phyloP scores from a whole-genome alignment of 1,140 invertebrate species.

The Pogonognathellus flavescens region DNA sequence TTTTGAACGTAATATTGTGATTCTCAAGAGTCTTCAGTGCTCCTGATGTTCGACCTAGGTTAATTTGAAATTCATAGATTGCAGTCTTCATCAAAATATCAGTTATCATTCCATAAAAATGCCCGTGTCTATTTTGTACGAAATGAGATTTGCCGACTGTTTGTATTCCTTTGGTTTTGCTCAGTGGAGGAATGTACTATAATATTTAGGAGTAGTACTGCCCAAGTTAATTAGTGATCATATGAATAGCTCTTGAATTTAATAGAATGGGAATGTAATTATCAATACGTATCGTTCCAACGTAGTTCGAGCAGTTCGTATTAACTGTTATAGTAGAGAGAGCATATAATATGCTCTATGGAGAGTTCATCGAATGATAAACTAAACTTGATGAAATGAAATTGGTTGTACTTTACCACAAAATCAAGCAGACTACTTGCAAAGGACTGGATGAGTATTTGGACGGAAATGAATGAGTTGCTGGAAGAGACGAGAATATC shows the following conservation, averaged over 20 bases:
- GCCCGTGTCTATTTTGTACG: too few species aligned
- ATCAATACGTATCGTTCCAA: constrained; percentile 27
- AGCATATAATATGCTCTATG: constrained; percentile 14
- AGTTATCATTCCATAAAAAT: too few species aligned
- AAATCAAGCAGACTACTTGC: constrained; percentile 14
- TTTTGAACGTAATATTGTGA: too few species aligned
- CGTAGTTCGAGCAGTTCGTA: not conserved
- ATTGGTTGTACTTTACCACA: constrained; percentile 20
- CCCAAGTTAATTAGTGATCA: constrained; percentile 31
- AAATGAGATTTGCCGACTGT: too few species aligned
- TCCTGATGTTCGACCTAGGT: too few species aligned
- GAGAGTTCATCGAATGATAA: constrained; percentile 30
- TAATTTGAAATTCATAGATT: too few species aligned
- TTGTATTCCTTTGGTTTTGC: too few species aligned
- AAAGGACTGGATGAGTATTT: constrained; percentile 3
- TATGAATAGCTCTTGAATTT: constrained; percentile 44
- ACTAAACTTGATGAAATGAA: constrained; percentile 45
- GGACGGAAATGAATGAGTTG: constrained; percentile 36
- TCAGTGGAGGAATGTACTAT: not conserved
- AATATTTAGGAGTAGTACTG: constrained; percentile 5
- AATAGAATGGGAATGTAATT: constrained; percentile 42
- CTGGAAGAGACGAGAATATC: not conserved
- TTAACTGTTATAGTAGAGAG: not conserved
- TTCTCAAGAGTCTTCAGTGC: too few species aligned
- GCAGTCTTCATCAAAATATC: too few species aligned